Conservation (phyloP, 2,113 vertebrate genomes). For the Crypturellus undulatus region DNA sequence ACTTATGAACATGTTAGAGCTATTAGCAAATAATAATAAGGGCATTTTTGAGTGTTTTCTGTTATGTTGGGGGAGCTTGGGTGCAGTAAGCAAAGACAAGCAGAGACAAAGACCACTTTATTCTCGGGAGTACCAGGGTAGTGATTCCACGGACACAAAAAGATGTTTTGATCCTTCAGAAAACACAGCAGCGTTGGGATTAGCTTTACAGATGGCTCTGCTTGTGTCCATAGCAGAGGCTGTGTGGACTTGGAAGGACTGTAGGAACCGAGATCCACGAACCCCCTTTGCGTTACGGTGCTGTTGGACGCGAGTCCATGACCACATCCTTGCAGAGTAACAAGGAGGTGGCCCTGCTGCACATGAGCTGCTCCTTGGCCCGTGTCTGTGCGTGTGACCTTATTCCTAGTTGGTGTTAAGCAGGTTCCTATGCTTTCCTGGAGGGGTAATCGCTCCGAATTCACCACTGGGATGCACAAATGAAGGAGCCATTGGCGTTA, state of each 20-base stretch:
- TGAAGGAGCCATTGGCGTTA: not conserved
- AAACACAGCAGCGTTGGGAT: accelerated
- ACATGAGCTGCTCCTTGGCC: not conserved
- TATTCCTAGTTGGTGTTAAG: accelerated
- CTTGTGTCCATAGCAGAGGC: not conserved
- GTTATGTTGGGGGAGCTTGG: not conserved
- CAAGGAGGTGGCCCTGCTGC: not conserved
- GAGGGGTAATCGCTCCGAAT: not conserved
- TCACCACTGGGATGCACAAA: not conserved
- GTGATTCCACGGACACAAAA: not conserved
- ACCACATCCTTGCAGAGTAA: accelerated
- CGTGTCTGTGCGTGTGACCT: not conserved
- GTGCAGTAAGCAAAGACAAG: no score
- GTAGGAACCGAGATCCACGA: not conserved
- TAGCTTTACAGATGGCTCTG: accelerated
- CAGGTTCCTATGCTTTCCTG: not conserved
- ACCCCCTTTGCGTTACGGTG: accelerated
- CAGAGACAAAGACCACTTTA: accelerated
- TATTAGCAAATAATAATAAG: not conserved
- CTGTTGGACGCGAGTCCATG: not conserved
- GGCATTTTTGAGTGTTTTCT: not conserved
- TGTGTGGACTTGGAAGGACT: not conserved
- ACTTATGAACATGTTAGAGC: not conserved
- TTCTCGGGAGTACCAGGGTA: accelerated
- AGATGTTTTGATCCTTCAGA: not conserved